phyloP scores from a whole-genome alignment of 92 coral and sea anemone genomes.

The Phymanthus crucifer region DNA sequence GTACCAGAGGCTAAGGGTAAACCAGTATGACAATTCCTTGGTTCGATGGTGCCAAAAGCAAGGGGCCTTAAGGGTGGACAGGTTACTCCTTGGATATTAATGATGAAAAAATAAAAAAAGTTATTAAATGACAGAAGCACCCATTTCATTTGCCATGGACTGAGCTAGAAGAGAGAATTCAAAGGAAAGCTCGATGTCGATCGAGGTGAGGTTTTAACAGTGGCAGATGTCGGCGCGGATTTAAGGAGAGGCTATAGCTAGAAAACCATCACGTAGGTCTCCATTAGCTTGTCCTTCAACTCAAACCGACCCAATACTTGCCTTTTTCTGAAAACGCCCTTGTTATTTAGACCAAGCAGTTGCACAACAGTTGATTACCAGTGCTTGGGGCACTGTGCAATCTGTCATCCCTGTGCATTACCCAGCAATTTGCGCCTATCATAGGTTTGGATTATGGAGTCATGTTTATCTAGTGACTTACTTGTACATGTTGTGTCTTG shows the following conservation, averaged over 20 bases:
- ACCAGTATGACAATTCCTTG: constrained; percentile 18
- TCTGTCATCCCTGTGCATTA: no score
- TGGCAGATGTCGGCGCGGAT: no score
- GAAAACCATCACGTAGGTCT: no score
- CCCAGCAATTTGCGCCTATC: no score
- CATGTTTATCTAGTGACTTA: no score
- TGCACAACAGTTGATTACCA: no score
- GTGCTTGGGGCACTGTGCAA: no score
- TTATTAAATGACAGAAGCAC: not conserved
- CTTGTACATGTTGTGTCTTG: constrained; percentile 36
- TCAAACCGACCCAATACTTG: no score
- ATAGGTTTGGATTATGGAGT: not conserved
- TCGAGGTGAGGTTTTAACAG: not conserved
- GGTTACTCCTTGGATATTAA: constrained; percentile 19
- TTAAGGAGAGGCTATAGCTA: no score
- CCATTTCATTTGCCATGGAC: not conserved
- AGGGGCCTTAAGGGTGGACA: constrained; percentile 31
- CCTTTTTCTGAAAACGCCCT: no score
- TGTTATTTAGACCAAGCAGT: no score
- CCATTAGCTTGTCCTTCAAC: no score
- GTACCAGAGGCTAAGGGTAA: constrained; percentile 42
- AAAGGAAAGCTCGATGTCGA: not conserved
- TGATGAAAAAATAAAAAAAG: not conserved
- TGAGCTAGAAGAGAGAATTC: not conserved
- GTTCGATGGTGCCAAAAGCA: constrained; percentile 29